Conservation (phyloP, 2,888 invertebrate species). For the Drosophila mimica region DNA sequence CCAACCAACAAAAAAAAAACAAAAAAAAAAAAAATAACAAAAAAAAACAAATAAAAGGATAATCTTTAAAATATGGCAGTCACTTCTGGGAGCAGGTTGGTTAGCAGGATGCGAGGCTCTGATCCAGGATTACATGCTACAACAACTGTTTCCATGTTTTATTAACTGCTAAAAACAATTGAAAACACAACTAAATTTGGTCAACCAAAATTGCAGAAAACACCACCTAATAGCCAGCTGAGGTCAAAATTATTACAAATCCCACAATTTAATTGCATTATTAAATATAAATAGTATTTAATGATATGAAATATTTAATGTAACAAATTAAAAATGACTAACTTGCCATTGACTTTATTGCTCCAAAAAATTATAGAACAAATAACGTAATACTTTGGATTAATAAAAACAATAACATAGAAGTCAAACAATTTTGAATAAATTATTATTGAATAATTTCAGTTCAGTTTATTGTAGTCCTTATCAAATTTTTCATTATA, state of each 20-base stretch:
- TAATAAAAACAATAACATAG: background rate
- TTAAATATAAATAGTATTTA: slow-evolving; percentile 34
- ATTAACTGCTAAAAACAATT: slow-evolving; percentile 42
- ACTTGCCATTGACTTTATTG: background rate
- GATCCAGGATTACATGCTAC: slow-evolving; percentile 16
- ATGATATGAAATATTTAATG: slow-evolving; percentile 31
- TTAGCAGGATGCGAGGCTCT: background rate
- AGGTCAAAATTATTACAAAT: slow-evolving; percentile 23
- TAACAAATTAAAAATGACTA: background rate
- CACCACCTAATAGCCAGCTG: slow-evolving; percentile 5
- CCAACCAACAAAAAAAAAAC: slow-evolving; percentile 2
- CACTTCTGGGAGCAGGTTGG: background rate
- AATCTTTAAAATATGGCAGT: slow-evolving; percentile 40
- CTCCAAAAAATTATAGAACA: background rate
- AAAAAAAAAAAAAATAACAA: background rate
- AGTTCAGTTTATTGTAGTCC: background rate
- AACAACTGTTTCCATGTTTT: slow-evolving; percentile 51
- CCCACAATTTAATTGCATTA: slow-evolving; percentile 19
- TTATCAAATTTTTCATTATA: background rate
- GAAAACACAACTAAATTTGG: slow-evolving; percentile 44
- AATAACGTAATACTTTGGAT: background rate
- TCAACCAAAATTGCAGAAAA: slow-evolving; percentile 46
- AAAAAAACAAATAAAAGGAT: slow-evolving; percentile 9
- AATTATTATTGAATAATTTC: background rate
- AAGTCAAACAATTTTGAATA: background rate